Evolutionary conservation across 2,113 vertebrate species (phyloP), one percentile per base, ranked within the genome.

Genomic region (Aramus guarauna): DNA sequence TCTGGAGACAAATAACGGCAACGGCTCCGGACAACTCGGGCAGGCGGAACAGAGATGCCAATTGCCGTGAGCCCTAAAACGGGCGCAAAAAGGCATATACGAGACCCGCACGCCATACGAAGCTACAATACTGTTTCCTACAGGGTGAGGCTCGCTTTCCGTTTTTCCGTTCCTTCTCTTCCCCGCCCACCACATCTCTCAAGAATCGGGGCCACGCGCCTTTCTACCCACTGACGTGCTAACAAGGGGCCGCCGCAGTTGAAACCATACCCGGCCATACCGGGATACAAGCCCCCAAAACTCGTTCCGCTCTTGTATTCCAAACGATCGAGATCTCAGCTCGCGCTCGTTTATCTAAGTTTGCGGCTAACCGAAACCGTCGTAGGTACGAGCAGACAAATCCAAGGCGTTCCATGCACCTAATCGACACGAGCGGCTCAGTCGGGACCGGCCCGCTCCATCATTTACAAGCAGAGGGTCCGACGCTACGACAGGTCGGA

Each of bases 11-110:
- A 59, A 6, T 23, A 34, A 56, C 1, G 0, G 52, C 22, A 21
- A 47, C 0, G 2, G 37, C 37, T 81, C 66, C 5, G 2, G 41
- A 18, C 4, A 24, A 62, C 37, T 71, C 24, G 4, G 1, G 0
- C 1, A 0, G 19, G n/a, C 12, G 2, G 9, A 7, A 66, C 6
- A 20, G 39, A 73, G 39, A 79, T 0, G 0, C 12, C 0, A 0
- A 67, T 15, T 1, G 4, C 66, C 14, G 0, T 63, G 52, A 30
- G 32, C 47, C 29, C 68, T 64, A 47, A 43, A 43, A 77, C 2
- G 1, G 34, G 23, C 34, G 20, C 26, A 48, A 72, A 69, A 92
- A 68, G 6, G 37, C 37, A 15, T 2, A 58, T 50, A 15, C 50
- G 24, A 83, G 74, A 87, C 45, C 47, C 11, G 22, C 55, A 27